phyloP scores from a whole-genome alignment of 1,140 invertebrate genomes.

The Sminthurinus signatus region DNA sequence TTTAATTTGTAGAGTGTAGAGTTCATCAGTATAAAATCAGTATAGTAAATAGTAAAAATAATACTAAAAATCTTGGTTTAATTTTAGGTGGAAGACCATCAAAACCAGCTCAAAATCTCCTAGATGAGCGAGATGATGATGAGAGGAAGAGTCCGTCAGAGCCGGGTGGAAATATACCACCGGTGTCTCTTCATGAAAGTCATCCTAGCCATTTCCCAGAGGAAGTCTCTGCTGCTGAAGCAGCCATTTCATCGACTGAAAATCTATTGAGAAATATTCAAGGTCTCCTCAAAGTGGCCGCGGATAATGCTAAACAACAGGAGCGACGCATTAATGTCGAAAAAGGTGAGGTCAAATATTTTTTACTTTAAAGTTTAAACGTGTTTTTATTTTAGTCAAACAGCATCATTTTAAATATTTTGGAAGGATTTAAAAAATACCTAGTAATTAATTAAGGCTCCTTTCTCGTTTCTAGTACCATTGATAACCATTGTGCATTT shows the following conservation, averaged over 20 bases:
- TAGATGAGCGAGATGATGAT: slow-evolving; percentile 5
- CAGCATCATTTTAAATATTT: too few species aligned
- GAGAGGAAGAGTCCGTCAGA: slow-evolving; percentile 33
- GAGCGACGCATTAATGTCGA: slow-evolving; percentile 92
- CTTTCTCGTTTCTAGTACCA: too few species aligned
- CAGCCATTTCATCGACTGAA: slow-evolving; percentile 72
- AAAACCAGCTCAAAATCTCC: slow-evolving; percentile 20
- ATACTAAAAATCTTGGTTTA: slow-evolving; percentile 6
- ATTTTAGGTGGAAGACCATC: slow-evolving; percentile 12
- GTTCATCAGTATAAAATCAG: too few species aligned
- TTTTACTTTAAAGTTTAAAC: too few species aligned
- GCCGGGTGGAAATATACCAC: slow-evolving; percentile 12
- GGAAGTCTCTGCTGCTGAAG: slow-evolving; percentile 41
- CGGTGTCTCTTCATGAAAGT: slow-evolving; percentile 33
- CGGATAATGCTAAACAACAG: slow-evolving; percentile 89
- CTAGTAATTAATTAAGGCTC: too few species aligned
- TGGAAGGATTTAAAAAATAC: too few species aligned
- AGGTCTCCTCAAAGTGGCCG: slow-evolving; percentile 86
- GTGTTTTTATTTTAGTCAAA: too few species aligned
- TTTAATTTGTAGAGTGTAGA: too few species aligned
- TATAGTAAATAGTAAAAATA: slow-evolving; percentile 15
- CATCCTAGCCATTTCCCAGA: slow-evolving; percentile 32
- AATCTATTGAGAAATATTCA: slow-evolving; percentile 90
- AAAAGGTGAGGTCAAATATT: slow-evolving; percentile 65
- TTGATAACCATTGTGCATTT: too few species aligned